phyloP scores from a whole-genome alignment of 2,113 vertebrate genomes.

The Phrynosoma platyrhinos region DNA sequence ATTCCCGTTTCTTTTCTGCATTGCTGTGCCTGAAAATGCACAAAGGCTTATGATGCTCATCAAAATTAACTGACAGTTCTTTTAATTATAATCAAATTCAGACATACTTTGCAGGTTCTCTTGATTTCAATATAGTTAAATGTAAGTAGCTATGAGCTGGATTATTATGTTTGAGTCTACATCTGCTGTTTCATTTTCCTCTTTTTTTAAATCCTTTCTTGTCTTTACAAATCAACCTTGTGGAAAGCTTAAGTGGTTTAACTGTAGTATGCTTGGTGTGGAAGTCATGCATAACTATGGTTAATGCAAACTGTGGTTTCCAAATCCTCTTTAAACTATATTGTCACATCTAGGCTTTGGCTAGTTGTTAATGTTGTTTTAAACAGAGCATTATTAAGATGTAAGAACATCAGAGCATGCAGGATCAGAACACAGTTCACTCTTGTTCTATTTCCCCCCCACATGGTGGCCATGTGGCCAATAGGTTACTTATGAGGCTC shows the following conservation, averaged over 20 bases:
- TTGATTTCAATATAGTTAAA: not conserved
- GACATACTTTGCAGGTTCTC: not conserved
- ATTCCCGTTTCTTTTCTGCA: conserved; percentile 1
- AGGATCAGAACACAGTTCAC: too few species aligned
- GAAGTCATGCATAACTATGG: not conserved
- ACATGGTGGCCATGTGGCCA: too few species aligned
- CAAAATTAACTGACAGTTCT: fast-evolving
- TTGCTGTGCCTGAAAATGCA: not conserved
- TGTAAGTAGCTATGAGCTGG: not conserved
- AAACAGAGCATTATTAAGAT: too few species aligned
- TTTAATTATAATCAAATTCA: not conserved
- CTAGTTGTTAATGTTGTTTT: too few species aligned
- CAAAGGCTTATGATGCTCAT: not conserved
- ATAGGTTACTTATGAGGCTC: too few species aligned
- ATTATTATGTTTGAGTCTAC: not conserved
- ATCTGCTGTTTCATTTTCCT: not conserved
- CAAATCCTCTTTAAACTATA: not conserved
- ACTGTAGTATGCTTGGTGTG: not conserved
- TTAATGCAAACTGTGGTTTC: not conserved
- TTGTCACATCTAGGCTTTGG: not conserved
- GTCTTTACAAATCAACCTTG: not conserved
- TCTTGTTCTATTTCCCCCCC: too few species aligned
- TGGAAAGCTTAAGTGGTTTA: not conserved
- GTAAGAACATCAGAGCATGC: too few species aligned
- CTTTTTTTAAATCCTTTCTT: not conserved